Base-by-base conservation (phyloP, 2,113 vertebrate genomes). In the Myotis brandtii region DNA sequence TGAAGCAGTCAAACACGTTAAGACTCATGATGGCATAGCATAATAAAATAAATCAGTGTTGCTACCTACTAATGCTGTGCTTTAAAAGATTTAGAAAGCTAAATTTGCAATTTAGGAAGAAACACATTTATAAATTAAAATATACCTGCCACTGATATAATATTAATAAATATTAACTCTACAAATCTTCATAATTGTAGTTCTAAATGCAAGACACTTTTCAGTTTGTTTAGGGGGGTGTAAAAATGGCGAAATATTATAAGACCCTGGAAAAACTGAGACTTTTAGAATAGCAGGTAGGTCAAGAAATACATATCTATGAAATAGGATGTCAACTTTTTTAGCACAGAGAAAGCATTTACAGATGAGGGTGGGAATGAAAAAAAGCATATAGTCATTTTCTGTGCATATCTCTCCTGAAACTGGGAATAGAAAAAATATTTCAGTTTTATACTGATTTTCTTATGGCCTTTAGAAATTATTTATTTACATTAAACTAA, bases 41-140 rank as follows among this genome's bases (percentile, higher is more conserved):
- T 95, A 97, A 97, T 98, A 97, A 94, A 97, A 91, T 86, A 97
- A 97, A 97, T 97, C 89, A 96, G 34, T 4, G 98, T 97, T 95
- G 84, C 93, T 93, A 95, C 82, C 80, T 96, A 93, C 85, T 97
- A 96, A 95, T 92, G n/a, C 83, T 37, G 13, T 96, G 88, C 82
- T 32, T 97, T 96, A 92, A 96, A 97, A 84, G 32, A 98, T 59
- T 97, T 98, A 97, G 90, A 95, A 95, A 96, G 94, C 79, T 93
- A 69, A 96, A 97, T 94, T 97, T 97, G 86, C 95, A 97, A 93
- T 98, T 98, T 96, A 97, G 66, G 92, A 70, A 95, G 67, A 64
- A 91, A 97, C 62, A 95, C 46, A 95, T 89, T 96, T 96, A 62
- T 95, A 83, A 96, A 96, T 95, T 97, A 97, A 94, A 96, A 92